Evolutionary conservation across 2,113 vertebrate genomes (phyloP), one percentile per base, ranked within the genome.

Genomic region (Ameiurus melas): DNA sequence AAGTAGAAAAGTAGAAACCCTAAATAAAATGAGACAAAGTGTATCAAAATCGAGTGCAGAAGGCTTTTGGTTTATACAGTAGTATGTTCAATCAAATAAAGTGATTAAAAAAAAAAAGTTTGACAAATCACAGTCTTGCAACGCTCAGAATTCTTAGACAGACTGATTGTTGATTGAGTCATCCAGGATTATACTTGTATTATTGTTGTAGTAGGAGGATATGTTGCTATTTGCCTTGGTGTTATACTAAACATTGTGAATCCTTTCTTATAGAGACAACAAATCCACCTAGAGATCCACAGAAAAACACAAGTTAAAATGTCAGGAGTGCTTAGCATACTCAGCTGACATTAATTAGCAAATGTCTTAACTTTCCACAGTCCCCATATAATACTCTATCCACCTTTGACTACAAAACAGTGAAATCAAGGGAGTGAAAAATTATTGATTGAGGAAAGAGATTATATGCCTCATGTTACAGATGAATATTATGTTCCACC

Each of bases 401-500:
- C n/a, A 64, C 30, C 43, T 27, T 5, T 68, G 43, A 68, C 13
- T 27, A 62, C 51, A 16, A 14, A 20, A 77, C 16, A 77, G 19
- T 47, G 8, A 86, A 78, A 78, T 43, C 27, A 58, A 62, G 36
- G 39, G 3, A 43, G 4, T 33, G 14, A 64, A 43, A n/a, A 58
- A 19, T 51, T 1, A 47, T 17, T 27, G 17, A 12, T 53, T 6
- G 25, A 70, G 19, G n/a, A 71, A 80, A 39, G 25, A 43, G 70
- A 78, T 5, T 36, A 39, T 43, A 83, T 12, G 25, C 66, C 51
- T 89, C 58, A 47, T n/a, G 79, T 84, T 83, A 68, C 85, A 85
- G 30, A 33, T 57, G 22, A 86, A 1, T 64, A 66, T 84, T 36
- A 79, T 25, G 57, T 68, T 66, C 80, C 12, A 57, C 85, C 88